These are phyloP conservation scores for Pseudomugil gertrudae DNA, from an alignment of 2,797 vertebrate genomes.

Conservation along the genomic window DNA sequence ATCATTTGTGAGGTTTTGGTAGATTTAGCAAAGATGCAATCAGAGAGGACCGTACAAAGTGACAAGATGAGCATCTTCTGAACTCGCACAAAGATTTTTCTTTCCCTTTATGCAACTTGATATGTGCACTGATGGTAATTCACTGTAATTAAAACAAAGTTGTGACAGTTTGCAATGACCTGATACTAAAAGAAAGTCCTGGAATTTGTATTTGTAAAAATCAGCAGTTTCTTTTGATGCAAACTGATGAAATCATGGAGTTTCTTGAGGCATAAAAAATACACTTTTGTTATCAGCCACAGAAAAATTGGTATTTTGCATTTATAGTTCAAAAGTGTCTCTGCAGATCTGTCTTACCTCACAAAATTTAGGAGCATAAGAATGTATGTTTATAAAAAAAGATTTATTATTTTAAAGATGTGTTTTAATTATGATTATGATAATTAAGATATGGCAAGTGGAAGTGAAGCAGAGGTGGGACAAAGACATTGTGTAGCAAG, in stretches of 20 bases:
- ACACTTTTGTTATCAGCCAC: neutral
- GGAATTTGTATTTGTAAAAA: neutral
- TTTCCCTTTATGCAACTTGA: neutral
- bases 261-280: conserved; percentile 4
- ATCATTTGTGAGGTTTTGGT: conserved; percentile 41
- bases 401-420: too few species aligned
- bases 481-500: too few species aligned
- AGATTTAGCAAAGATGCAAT: conserved; percentile 45
- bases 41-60: conserved; percentile 11
- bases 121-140: neutral
- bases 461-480: too few species aligned
- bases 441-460: too few species aligned
- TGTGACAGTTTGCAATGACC: conserved; percentile 40
- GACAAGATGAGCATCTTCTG: conserved; percentile 31
- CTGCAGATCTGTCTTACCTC: conserved; percentile 5
- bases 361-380: neutral
- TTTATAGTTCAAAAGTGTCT: neutral
- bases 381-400: too few species aligned
- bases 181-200: conserved; percentile 12
- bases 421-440: too few species aligned
- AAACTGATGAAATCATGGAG: neutral
- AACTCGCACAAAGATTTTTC: conserved; percentile 26
- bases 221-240: conserved; percentile 24
- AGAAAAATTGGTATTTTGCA: neutral
- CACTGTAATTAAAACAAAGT: neutral